A percentile compares a stretch with the other conserved stretches of the same genome.
Evolutionary conservation across 1,140 invertebrate species (phyloP).

Genomic region (Leptinotarsa lineolata): DNA sequence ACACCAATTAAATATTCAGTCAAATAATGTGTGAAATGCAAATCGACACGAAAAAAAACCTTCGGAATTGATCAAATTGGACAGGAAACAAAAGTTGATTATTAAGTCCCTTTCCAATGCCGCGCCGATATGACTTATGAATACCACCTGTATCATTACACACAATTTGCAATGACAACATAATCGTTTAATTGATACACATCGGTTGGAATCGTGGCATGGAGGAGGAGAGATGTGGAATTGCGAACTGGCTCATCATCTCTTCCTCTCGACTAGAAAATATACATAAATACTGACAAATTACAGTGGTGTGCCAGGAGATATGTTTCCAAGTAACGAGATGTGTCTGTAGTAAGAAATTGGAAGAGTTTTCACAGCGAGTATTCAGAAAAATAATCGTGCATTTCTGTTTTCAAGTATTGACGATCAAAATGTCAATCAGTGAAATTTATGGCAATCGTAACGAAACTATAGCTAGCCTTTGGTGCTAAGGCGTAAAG

Average conservation of each 20-base stretch:
- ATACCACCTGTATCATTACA: conserved; percentile 35
- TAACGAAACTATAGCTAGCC: too few species aligned
- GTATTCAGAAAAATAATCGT: too few species aligned
- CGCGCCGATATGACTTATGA: conserved; percentile 33
- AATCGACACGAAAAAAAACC: neutral
- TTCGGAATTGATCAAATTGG: conserved; percentile 21
- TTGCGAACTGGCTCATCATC: conserved; percentile 31
- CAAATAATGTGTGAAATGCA: conserved; percentile 21
- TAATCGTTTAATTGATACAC: conserved; percentile 36
- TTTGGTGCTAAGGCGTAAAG: too few species aligned
- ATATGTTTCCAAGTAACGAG: conserved; percentile 9
- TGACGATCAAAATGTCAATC: too few species aligned
- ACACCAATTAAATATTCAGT: conserved; percentile 15
- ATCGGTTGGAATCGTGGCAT: conserved; percentile 29
- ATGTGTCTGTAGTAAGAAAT: neutral
- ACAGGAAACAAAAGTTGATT: conserved; percentile 32
- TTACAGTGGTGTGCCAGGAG: neutral
- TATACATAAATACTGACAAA: conserved; percentile 30
- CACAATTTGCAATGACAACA: conserved; percentile 35
- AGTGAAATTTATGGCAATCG: too few species aligned
- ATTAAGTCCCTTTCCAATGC: conserved; percentile 26
- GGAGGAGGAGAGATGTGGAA: conserved; percentile 30
- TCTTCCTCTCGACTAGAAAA: conserved; percentile 22
- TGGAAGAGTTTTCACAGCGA: neutral
- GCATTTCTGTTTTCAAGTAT: too few species aligned